Evolutionary conservation across 1,140 invertebrate genomes (phyloP), one percentile per base, ranked within the genome.

Genomic region (Neuroterus valhalla): DNA sequence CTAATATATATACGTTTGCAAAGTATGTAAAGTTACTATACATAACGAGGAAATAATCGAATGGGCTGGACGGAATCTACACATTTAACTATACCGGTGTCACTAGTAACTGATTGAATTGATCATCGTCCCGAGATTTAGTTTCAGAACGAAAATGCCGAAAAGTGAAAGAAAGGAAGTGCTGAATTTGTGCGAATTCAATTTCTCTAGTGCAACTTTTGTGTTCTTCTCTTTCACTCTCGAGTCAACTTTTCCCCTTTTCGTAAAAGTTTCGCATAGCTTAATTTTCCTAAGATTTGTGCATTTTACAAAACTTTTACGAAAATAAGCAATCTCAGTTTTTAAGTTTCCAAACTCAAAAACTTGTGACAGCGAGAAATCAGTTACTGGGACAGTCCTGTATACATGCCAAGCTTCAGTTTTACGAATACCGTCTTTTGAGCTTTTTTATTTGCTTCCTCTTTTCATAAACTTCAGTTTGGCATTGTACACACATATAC

Each of bases 61-160:
- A 70, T 86, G 88, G 87, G 86, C 86, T 87, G 88, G 89, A 89
- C 88, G 88, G 88, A 89, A 86, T 89, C 88, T 90, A 89, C 84
- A 89, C 88, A 90, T 86, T 88, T 82, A 89, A 76, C 87, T 88
- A 89, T 88, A 66, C 71, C 31, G 55, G 26, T 31, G 55, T 26
- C 55, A 62, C 26, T 4, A 62, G 55, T 62, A 62, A 62, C 55
- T 62, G 55, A 62, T 62, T 62, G 10, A 38, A 38, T 38, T 38
- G 31, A 62, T 62, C 26, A 31, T 62, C 55, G 26, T 14, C 11
- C 26, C 14, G 17, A 10, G 19, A 31, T 26, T 6, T 4, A 62
- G 31, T 38, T 62, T 26, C 52, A 62, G 26, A 12, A 48, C 46
- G 17, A 62, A 62, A 62, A 62, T 31, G 31, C 55, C 21, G 12